phyloP scores from a whole-genome alignment of 1,140 invertebrate genomes.

The Drosophila busckii region DNA sequence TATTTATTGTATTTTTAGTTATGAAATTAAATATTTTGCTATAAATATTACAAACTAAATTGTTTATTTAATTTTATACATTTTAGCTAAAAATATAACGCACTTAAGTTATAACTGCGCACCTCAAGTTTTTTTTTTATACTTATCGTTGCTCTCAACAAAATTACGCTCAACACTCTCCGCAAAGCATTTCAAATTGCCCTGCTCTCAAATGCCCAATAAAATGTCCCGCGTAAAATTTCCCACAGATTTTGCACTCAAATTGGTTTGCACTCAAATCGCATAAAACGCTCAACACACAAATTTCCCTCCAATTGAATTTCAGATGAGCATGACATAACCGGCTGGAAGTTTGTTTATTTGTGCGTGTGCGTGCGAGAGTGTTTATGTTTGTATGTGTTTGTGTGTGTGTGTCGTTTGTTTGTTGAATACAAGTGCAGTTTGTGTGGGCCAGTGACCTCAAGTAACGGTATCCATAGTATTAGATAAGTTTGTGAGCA shows the following conservation, averaged over 20 bases:
- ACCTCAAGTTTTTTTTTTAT: no score
- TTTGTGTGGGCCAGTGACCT: conserved; percentile 61
- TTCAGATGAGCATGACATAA: conserved; percentile 58
- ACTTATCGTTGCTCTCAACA: no score
- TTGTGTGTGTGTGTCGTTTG: conserved; percentile 10
- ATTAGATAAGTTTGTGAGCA: conserved; percentile 55
- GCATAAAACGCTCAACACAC: conserved; percentile 17
- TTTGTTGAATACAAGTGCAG: conserved; percentile 44
- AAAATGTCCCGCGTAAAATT: not conserved
- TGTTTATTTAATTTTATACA: no score
- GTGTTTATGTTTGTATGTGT: conserved; percentile 5
- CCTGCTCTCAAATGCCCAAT: conserved; percentile 3
- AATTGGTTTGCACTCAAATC: conserved; percentile 29
- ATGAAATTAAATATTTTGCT: no score
- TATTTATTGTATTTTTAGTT: no score
- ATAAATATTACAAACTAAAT: no score
- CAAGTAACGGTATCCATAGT: conserved; percentile 71
- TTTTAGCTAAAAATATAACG: no score
- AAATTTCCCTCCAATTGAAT: conserved; percentile 42
- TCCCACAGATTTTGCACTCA: conserved; percentile 7
- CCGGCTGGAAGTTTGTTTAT: conserved; percentile 17
- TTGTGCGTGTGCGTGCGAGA: not conserved
- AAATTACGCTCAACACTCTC: not conserved
- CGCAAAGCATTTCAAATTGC: conserved; percentile 4
- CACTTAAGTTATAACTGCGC: no score